phyloP scores from a whole-genome alignment of 2,888 invertebrate genomes.

The Cyclophora punctaria region DNA sequence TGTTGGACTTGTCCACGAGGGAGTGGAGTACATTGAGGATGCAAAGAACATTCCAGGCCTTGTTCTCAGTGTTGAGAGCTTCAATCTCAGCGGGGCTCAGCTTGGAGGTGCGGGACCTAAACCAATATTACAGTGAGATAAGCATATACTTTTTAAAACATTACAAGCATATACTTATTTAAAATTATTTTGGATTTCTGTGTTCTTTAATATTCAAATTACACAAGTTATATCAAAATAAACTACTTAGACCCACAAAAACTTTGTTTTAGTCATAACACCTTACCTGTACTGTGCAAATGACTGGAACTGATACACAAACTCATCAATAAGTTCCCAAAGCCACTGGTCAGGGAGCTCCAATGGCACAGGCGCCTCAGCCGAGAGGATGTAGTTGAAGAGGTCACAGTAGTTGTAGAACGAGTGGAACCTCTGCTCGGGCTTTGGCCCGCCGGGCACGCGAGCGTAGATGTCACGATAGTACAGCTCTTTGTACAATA shows the following conservation, averaged over 20 bases:
- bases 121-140: not conserved
- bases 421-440: conserved; percentile 94
- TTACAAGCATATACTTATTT: not conserved
- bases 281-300: conserved; percentile 86
- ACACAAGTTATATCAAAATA: not conserved
- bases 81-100: conserved; percentile 87
- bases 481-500: conserved; percentile 97
- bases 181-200: not conserved
- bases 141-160: not conserved
- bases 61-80: conserved; percentile 85
- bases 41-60: conserved; percentile 98
- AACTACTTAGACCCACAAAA: not conserved
- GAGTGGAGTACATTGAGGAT: conserved; percentile 98
- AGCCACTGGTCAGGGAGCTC: conserved; percentile 99
- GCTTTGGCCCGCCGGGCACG: conserved; percentile 89
- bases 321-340: conserved; percentile 99
- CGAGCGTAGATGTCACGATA: conserved; percentile 98
- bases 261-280: not conserved
- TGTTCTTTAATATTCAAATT: no score
- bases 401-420: conserved; percentile 99
- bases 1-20: conserved; percentile 97
- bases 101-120: conserved; percentile 79
- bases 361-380: conserved; percentile 89
- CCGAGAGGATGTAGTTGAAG: conserved; percentile 95
- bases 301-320: conserved; percentile 98